Evolutionary conservation across 2,888 invertebrate genomes (phyloP), one percentile per base, ranked within the genome.

Genomic region (Tiphia femorata): DNA sequence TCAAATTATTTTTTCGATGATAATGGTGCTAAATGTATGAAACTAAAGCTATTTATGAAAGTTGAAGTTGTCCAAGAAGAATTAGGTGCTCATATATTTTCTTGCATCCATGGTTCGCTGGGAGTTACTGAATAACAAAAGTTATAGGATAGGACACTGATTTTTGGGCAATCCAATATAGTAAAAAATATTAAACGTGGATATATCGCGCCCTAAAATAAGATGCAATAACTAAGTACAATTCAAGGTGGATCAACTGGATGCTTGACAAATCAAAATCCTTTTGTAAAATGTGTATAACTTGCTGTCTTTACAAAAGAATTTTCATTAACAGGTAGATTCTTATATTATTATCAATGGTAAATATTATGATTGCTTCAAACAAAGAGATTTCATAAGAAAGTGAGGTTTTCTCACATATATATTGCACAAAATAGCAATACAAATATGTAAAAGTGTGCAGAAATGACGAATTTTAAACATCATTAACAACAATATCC

Each of bases 191-290:
- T 49, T 49, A 50, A 54, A 54, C 58, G 42, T 55, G 29, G 51
- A 67, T 67, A 62, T 62, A 66, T 50, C 63, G 56, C 57, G 65
- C 62, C 58, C 66, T 62, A 54, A 56, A 70, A 67, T 72, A 69
- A 73, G 62, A 75, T 76, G 79, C 77, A 79, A 79, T 79, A 79
- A 77, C 66, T 68, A 75, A 75, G 78, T 74, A 77, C 78, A 76
- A 78, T 72, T 77, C 72, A 73, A 64, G 64, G 67, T 74, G 77
- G 64, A 75, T 76, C 72, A 73, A 72, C 65, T 62, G 65, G 67
- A 72, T 68, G 70, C 73, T 74, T 71, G 75, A 74, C 61, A 73
- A 74, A 74, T 73, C 66, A 74, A 77, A 73, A 74, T 74, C 63
- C 58, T 69, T 68, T 73, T 71, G 61, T 72, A 67, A 66, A 68